These are phyloP conservation scores for Danaus plexippus DNA, from an alignment of 1,140 invertebrate species.

Conservation along the genomic window DNA sequence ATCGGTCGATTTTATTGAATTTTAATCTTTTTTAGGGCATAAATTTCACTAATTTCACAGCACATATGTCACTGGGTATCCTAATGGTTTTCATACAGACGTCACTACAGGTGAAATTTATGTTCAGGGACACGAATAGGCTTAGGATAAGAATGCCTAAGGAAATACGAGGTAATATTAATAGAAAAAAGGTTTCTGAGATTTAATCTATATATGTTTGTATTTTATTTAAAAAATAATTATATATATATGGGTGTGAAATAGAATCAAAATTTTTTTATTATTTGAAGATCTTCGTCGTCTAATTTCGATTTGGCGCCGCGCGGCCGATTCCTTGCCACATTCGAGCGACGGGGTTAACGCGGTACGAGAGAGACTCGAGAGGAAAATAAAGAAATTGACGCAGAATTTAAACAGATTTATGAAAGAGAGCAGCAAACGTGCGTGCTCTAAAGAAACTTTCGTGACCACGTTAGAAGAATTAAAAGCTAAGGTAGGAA, in stretches of 20 bases:
- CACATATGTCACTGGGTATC: constrained; percentile 86
- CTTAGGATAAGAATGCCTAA: constrained; percentile 74
- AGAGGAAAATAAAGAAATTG: constrained; percentile 77
- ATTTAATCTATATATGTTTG: no score
- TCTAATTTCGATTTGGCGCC: constrained; percentile 89
- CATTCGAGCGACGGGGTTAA: constrained; percentile 88
- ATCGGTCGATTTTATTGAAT: neutral
- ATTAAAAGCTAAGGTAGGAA: constrained; percentile 76
- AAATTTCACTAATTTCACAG: constrained; percentile 85
- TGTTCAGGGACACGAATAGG: constrained; percentile 80
- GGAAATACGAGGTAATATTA: constrained; percentile 47
- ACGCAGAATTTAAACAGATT: constrained; percentile 74
- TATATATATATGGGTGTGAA: neutral
- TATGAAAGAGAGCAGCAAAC: constrained; percentile 70
- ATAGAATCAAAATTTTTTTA: no score
- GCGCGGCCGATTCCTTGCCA: constrained; percentile 84
- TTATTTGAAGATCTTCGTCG: constrained; percentile 79
- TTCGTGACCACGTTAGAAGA: constrained; percentile 81
- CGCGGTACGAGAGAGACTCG: constrained; percentile 80
- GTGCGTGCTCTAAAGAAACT: constrained; percentile 75
- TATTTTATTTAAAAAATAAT: no score
- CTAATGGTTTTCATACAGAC: constrained; percentile 78
- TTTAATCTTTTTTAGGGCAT: constrained; percentile 75
- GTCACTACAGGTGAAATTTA: constrained; percentile 79
- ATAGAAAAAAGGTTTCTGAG: neutral